Percentiles rank a stretch among this genome's conserved stretches.
Conservation (phyloP, 2,797 vertebrate genomes). For the Scyliorhinus canicula region DNA sequence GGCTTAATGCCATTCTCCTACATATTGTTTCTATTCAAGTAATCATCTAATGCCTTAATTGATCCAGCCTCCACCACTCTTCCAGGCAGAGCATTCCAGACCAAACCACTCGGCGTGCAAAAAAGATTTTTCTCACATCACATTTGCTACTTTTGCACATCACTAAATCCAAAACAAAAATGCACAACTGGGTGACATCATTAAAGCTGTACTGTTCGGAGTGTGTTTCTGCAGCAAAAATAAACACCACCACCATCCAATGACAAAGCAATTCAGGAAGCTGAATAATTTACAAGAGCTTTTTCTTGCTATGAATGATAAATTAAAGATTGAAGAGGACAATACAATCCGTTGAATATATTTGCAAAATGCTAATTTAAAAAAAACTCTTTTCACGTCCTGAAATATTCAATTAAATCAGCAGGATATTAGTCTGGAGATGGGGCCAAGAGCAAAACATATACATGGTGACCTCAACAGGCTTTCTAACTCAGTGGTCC, state of each 20-base stretch:
- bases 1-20: no score
- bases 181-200: neutral
- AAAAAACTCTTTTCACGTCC: neutral
- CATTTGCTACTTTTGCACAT: no score
- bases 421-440: neutral
- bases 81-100: no score
- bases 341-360: neutral
- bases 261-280: neutral
- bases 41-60: no score
- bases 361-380: neutral
- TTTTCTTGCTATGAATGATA: neutral
- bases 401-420: neutral
- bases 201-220: neutral
- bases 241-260: no score
- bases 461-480: neutral
- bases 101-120: no score
- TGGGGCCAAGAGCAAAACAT: neutral
- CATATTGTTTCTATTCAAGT: no score
- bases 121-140: no score
- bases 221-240: neutral
- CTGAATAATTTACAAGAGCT: neutral
- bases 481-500: neutral
- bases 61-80: no score
- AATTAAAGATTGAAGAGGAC: neutral
- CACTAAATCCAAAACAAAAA: neutral